A percentile compares a stretch with the other conserved stretches of the same genome.
These are phyloP conservation scores for Pectinophora gossypiella DNA, from an alignment of 1,140 invertebrate species.

Conservation along the genomic window DNA sequence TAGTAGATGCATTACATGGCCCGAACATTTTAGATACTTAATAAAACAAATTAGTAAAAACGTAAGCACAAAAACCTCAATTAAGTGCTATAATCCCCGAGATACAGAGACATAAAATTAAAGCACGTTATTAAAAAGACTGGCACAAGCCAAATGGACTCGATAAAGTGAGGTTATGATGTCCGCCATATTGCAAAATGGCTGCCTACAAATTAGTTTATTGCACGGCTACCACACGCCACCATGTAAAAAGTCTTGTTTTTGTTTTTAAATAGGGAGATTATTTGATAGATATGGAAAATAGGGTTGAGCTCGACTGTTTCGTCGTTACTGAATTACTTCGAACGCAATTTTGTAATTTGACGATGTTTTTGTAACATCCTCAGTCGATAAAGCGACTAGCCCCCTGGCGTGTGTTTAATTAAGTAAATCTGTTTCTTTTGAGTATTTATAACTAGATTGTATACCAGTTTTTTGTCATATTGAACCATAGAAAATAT, in stretches of 20 bases:
- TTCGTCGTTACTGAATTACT: conserved; percentile 44
- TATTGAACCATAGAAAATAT: no score
- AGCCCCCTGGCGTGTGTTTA: no score
- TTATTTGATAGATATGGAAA: not conserved
- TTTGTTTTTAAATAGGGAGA: not conserved
- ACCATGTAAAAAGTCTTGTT: not conserved
- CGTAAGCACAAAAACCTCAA: conserved; percentile 43
- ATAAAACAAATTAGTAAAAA: conserved; percentile 28
- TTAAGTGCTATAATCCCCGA: conserved; percentile 48
- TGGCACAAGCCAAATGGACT: conserved; percentile 55
- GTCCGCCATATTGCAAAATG: conserved; percentile 43
- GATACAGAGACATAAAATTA: conserved; percentile 63
- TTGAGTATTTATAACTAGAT: no score
- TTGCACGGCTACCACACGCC: not conserved
- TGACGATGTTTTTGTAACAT: conserved; percentile 22
- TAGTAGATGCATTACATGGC: no score
- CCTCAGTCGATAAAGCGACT: conserved; percentile 32
- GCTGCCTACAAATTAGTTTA: conserved; percentile 42
- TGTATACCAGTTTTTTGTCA: no score
- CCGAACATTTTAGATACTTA: not conserved
- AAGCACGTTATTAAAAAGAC: conserved; percentile 66
- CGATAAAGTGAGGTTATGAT: conserved; percentile 53
- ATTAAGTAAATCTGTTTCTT: no score
- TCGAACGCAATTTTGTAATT: conserved; percentile 48
- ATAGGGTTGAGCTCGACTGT: conserved; percentile 10